A percentile compares a stretch with the other conserved stretches of the same genome.
Conservation (phyloP, 2,888 invertebrate genomes). For the Athalia cordata region DNA sequence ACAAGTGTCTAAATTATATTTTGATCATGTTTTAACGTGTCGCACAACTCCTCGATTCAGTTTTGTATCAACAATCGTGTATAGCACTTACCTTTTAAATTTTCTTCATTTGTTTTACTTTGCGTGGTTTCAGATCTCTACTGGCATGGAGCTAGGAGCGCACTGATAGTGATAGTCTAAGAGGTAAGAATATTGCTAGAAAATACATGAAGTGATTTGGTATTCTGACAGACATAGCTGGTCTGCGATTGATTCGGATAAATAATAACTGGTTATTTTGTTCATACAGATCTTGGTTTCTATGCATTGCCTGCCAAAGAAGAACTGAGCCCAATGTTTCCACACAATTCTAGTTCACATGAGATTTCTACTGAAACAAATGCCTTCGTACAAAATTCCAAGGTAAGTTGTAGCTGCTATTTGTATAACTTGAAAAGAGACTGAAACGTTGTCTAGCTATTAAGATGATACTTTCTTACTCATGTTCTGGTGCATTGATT, state of each 20-base stretch:
- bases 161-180: conserved; percentile 72
- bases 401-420: conserved; percentile 63
- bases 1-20: not conserved
- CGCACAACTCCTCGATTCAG: not conserved
- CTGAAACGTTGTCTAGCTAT: too few relatives aligned
- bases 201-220: not conserved
- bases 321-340: conserved; percentile 76
- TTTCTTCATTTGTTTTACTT: conserved; percentile 44
- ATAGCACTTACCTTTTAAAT: not conserved
- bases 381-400: conserved; percentile 76
- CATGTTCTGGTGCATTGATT: not conserved
- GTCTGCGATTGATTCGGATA: not conserved
- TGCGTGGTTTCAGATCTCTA: conserved; percentile 71
- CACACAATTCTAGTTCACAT: conserved; percentile 76
- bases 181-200: conserved; percentile 59
- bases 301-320: conserved; percentile 77
- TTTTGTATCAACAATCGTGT: too few relatives aligned
- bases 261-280: conserved; percentile 31
- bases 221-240: not conserved
- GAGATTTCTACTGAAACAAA: conserved; percentile 76
- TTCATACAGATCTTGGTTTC: conserved; percentile 73
- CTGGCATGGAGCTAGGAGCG: conserved; percentile 74
- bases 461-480: not conserved
- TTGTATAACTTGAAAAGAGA: not conserved
- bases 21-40: not conserved